A percentile compares a stretch with the other conserved stretches of the same genome.
Conservation (phyloP, 1,140 invertebrate genomes). For the Caerostris darwini region DNA sequence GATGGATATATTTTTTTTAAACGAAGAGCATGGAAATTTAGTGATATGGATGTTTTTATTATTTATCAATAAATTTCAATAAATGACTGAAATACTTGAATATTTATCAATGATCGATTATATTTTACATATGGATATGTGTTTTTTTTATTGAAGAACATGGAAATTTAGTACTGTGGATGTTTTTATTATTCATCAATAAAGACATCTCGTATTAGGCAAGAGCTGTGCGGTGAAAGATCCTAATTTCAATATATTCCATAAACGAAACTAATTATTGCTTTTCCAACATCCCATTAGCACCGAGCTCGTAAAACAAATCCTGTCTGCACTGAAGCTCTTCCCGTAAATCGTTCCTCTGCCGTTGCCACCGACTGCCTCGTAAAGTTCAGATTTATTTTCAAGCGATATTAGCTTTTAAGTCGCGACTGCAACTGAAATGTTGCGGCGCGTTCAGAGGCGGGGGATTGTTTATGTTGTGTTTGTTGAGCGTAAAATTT, state of each 20-base stretch:
- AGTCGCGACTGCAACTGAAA: conserved; percentile 5
- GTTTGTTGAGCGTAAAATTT: conserved; percentile 58
- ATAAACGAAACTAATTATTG: conserved; percentile 43
- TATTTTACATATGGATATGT: too few species aligned
- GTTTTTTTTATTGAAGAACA: too few species aligned
- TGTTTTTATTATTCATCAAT: too few species aligned
- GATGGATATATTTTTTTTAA: too few species aligned
- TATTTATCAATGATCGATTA: too few species aligned
- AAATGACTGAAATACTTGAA: too few species aligned
- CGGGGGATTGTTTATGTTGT: conserved; percentile 31
- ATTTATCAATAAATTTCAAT: too few species aligned
- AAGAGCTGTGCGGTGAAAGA: too few species aligned
- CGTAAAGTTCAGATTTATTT: conserved; percentile 67
- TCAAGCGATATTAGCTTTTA: conserved; percentile 62
- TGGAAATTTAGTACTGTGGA: too few species aligned
- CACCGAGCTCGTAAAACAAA: conserved; percentile 48
- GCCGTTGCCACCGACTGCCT: neutral
- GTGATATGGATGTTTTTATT: too few species aligned
- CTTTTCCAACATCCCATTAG: conserved; percentile 33
- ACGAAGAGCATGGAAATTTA: too few species aligned
- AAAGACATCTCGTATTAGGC: too few species aligned
- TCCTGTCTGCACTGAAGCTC: neutral
- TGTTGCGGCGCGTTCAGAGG: neutral
- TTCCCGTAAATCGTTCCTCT: neutral
- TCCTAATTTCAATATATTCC: neutral